phyloP scores from a whole-genome alignment of 2,888 invertebrate genomes.

The Cremastinae sp. region DNA sequence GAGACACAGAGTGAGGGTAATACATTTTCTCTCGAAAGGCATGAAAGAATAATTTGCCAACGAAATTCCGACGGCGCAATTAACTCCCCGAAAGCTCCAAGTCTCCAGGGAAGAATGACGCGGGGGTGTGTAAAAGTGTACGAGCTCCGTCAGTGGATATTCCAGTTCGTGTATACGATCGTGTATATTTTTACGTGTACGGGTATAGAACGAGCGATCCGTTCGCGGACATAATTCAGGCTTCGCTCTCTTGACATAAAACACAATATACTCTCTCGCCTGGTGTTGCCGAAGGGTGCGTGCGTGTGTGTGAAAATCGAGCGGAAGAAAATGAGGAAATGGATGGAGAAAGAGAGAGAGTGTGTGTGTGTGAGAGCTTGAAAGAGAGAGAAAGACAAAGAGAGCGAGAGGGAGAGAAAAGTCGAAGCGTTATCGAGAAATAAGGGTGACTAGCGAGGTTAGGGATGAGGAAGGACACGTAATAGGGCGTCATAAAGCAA shows the following conservation, averaged over 20 bases:
- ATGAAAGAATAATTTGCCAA: slow-evolving; percentile 71
- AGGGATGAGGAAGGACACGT: slow-evolving; percentile 39
- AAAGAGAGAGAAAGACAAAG: slow-evolving; percentile 29
- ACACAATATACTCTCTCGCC: slow-evolving; percentile 10
- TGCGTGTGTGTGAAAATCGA: slow-evolving; percentile 23
- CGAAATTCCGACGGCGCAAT: slow-evolving; percentile 74
- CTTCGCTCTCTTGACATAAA: slow-evolving; percentile 23
- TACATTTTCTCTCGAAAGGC: slow-evolving; percentile 60
- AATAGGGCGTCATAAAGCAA: slow-evolving; percentile 67
- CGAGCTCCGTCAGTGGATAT: no score
- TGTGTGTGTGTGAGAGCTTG: no score
- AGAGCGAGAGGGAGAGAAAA: slow-evolving; percentile 1
- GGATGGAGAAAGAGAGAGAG: slow-evolving; percentile 26
- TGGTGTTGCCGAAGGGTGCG: slow-evolving; percentile 25
- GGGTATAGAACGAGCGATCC: slow-evolving; percentile 23
- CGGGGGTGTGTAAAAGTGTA: slow-evolving; percentile 31
- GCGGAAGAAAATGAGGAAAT: not conserved
- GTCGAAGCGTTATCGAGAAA: slow-evolving; percentile 44
- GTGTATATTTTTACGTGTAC: slow-evolving; percentile 12
- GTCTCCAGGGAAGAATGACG: slow-evolving; percentile 57
- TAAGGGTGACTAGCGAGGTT: slow-evolving; percentile 35
- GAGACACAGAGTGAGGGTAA: slow-evolving; percentile 55
- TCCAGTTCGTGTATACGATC: not conserved
- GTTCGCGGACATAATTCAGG: slow-evolving; percentile 38
- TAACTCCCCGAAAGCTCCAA: slow-evolving; percentile 68